Evolutionary conservation across 1,140 invertebrate genomes (phyloP).

Genomic region (Rhyacophila brunnea): DNA sequence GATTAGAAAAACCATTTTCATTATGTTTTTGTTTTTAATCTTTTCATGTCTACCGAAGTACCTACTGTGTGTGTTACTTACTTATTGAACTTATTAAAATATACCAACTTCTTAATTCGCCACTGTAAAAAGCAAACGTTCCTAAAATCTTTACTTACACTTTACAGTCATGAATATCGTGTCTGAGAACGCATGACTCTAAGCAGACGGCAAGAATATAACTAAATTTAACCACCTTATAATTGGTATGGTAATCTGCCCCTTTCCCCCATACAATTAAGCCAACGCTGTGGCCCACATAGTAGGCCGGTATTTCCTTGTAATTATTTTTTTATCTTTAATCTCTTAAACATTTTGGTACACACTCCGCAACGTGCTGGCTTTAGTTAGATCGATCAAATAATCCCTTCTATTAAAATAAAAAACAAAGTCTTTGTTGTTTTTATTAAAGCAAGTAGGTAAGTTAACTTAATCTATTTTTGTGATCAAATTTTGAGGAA

Average conservation of each 20-base stretch:
- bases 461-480: no score
- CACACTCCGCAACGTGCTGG: background rate
- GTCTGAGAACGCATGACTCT: no score
- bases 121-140: no score
- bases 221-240: conserved; percentile 31
- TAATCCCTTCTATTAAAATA: background rate
- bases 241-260: conserved; percentile 32
- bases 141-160: no score
- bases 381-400: conserved; percentile 25
- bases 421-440: background rate
- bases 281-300: conserved; percentile 5
- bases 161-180: no score
- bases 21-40: no score
- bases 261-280: conserved; percentile 22
- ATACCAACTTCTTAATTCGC: no score
- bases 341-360: conserved; percentile 23
- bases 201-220: background rate
- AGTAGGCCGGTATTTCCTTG: conserved; percentile 1
- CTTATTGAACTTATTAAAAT: no score
- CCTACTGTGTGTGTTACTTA: no score
- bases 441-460: background rate
- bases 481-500: no score
- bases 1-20: no score
- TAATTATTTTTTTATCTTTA: conserved; percentile 33
- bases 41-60: no score